Base-by-base conservation (phyloP, 2,888 invertebrate genomes). In the Leistus spinibarbis region DNA sequence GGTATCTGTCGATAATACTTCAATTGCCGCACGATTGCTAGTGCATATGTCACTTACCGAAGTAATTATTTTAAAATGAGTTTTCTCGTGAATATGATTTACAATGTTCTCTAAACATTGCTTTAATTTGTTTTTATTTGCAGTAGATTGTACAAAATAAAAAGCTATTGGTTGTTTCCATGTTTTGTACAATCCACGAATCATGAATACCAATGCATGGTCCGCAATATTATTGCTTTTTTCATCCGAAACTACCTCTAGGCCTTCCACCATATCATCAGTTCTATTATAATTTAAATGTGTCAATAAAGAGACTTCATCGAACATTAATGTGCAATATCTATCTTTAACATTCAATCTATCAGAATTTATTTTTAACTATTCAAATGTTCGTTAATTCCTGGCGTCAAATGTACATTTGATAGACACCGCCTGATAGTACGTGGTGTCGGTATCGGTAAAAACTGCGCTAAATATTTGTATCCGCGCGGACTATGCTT, bases 161-260 rank as follows among this genome's bases (percentile, higher is more conserved):
- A 63, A 67, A 1, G 67, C 65, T 20, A 73, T 9, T 16, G 73
- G 66, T 65, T 73, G 73, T 9, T 66, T 63, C 67, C 73, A 66
- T 9, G 64, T 17, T 24, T 54, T 54, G 4, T n/a, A 10, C 24
- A 73, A 22, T 53, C 73, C 73, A 24, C 73, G 53, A 9, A 73
- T n/a, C 73, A 73, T 73, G 54, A 73, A 73, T 54, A 68, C 73
- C 13, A 73, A 66, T 7, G 67, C 73, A n/a, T 73, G 73, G 20
- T 67, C 24, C 3, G 24, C 24, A 24, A 24, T 24, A 24, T 7
- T 24, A 7, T 4, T 4, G 7, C 7, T 3, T 7, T 24, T 24
- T 4, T 7, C 24, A 24, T 24, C 24, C 3, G 3, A 4, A 24
- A 24, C 24, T 4, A 24, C 3, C 7, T 24, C 24, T 24, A 24